Percentiles rank a stretch among this genome's conserved stretches.
These are phyloP conservation scores for Zootoca vivipara DNA, from an alignment of 2,113 vertebrate species.

Conservation along the genomic window DNA sequence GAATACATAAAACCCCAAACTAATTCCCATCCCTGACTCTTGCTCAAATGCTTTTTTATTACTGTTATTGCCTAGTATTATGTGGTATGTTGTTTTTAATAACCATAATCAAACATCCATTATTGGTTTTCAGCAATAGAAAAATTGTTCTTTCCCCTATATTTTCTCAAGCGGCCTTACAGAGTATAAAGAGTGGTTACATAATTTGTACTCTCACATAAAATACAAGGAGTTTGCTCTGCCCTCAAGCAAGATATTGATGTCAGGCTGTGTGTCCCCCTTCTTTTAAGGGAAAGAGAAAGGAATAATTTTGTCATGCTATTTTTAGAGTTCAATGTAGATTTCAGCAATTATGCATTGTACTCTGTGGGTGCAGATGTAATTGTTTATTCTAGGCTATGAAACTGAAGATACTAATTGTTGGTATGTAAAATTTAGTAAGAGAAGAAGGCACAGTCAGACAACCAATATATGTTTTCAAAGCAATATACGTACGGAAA, in stretches of 20 bases:
- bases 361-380: constrained; percentile 27
- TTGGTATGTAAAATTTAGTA: not conserved
- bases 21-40: constrained; percentile 45
- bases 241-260: constrained; percentile 25
- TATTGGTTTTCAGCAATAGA: constrained; percentile 60
- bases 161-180: constrained; percentile 54
- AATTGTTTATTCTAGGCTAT: not conserved
- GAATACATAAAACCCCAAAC: constrained; percentile 38
- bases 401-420: not conserved
- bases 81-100: constrained; percentile 63
- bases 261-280: not conserved
- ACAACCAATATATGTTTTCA: not conserved
- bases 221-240: constrained; percentile 44
- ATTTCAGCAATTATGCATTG: constrained; percentile 40
- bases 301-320: constrained; percentile 48
- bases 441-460: not conserved
- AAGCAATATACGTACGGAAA: not conserved
- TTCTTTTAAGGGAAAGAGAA: constrained; percentile 46
- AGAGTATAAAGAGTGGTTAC: constrained; percentile 37
- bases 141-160: constrained; percentile 51
- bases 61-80: constrained; percentile 37
- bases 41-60: constrained; percentile 41
- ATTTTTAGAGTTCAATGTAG: constrained; percentile 66
- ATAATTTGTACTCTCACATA: constrained; percentile 26
- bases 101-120: constrained; percentile 67